phyloP scores from a whole-genome alignment of 2,113 vertebrate species.

The Odocoileus virginianus region DNA sequence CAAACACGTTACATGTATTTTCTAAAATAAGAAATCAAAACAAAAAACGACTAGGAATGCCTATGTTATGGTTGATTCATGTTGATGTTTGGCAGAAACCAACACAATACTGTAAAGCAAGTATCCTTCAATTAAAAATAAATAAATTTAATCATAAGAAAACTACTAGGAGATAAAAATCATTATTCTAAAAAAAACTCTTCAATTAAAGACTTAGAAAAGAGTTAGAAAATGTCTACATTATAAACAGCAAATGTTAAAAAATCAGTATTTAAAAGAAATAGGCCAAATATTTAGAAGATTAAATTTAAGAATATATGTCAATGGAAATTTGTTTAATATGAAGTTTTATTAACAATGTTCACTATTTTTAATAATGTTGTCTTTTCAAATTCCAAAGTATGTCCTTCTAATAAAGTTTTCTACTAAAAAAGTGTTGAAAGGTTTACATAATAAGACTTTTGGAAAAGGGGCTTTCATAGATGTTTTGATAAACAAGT shows the following conservation, averaged over 20 bases:
- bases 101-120: neutral
- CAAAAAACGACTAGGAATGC: neutral
- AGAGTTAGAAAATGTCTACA: neutral
- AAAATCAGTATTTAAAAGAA: neutral
- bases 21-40: neutral
- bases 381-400: conserved; percentile 9
- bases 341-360: neutral
- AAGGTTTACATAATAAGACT: neutral
- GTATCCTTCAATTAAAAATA: neutral
- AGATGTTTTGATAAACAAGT: neutral
- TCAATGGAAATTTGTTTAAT: neutral
- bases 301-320: neutral
- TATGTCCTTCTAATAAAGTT: neutral
- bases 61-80: neutral
- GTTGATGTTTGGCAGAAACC: neutral
- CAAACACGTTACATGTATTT: neutral
- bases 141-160: neutral
- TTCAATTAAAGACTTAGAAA: neutral
- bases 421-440: neutral
- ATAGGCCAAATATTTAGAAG: neutral
- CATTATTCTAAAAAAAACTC: neutral
- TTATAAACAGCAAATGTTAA: neutral
- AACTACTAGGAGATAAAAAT: neutral
- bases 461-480: neutral
- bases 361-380: neutral